These are phyloP conservation scores for Bathybates hornii DNA, from an alignment of 2,113 vertebrate genomes.

Conservation along the genomic window DNA sequence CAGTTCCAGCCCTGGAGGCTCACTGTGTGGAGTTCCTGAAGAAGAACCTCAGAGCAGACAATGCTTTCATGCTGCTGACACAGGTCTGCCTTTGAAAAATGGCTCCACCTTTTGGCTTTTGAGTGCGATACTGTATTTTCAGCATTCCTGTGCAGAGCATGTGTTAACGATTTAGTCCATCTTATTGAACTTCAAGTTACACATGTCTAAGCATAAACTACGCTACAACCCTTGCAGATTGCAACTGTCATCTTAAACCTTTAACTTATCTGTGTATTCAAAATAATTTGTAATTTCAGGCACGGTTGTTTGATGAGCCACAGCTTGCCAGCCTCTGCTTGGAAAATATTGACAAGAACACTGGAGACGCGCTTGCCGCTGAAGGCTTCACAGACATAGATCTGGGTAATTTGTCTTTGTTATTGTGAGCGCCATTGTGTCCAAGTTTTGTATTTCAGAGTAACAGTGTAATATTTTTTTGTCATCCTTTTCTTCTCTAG, in stretches of 20 bases:
- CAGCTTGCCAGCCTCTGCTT: conserved; percentile 95
- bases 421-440: not conserved
- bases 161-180: not conserved
- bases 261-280: not conserved
- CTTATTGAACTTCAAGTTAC: not conserved
- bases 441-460: not conserved
- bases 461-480: not conserved
- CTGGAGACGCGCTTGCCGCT: conserved; percentile 86
- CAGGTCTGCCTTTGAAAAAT: conserved; percentile 73
- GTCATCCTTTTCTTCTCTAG: conserved; percentile 53
- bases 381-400: conserved; percentile 97
- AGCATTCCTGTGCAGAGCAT: not conserved
- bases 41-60: conserved; percentile 94
- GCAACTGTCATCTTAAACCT: not conserved
- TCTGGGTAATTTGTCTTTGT: conserved; percentile 70
- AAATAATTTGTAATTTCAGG: conserved; percentile 63
- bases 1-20: conserved; percentile 91
- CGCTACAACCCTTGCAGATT: not conserved
- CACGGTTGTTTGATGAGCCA: conserved; percentile 91
- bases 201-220: not conserved
- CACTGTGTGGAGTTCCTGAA: conserved; percentile 97
- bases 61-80: conserved; percentile 94
- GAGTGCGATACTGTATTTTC: not conserved
- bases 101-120: not conserved
- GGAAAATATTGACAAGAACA: conserved; percentile 97